Evolutionary conservation across 2,888 invertebrate genomes (phyloP), one percentile per base, ranked within the genome.

Genomic region (Drosophila yooni): DNA sequence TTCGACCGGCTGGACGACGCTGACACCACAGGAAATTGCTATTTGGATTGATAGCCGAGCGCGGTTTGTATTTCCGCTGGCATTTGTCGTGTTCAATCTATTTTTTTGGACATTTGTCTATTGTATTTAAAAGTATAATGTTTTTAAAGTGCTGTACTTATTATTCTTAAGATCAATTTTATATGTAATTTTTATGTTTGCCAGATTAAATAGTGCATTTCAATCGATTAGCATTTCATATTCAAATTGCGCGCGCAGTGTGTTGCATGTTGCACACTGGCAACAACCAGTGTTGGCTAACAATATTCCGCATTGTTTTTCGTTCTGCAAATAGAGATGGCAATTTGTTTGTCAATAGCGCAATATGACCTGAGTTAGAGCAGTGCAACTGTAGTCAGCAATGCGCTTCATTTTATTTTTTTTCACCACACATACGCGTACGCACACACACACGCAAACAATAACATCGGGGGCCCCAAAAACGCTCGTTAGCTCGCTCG

Each of bases 11-110:
- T 96, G 96, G 95, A 97, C 97, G 56, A 97, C 97, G 18, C 96
- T 97, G 95, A 97, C 97, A 2, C 97, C 97, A 0, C 97, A 97
- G 88, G 96, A 97, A 93, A 97, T 97, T 66, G 96, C 97, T 76
- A 96, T 96, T 61, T 97, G 97, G 97, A 97, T 97, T 79, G 97
- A 97, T 85, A 82, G 82, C 64, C 94, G 97, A 64, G 96, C 97
- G 33, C 94, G 97, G 60, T 93, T 97, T 43, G 94, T 96, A 2
- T 97, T 97, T 92, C 97, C 97, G 0, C 92, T 96, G 5, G 94
- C 96, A 13, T 97, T 97, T 91, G 89, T 97, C 21, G 94, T 96
- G 69, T 97, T 97, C 93, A 97, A 97, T 90, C 94, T 95, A 56
- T 94, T 96, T 65, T 97, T 96, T 89, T 97, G 96, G 96, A 95